Conservation (phyloP, 2,888 invertebrate species). For the Cephus spinipes region DNA sequence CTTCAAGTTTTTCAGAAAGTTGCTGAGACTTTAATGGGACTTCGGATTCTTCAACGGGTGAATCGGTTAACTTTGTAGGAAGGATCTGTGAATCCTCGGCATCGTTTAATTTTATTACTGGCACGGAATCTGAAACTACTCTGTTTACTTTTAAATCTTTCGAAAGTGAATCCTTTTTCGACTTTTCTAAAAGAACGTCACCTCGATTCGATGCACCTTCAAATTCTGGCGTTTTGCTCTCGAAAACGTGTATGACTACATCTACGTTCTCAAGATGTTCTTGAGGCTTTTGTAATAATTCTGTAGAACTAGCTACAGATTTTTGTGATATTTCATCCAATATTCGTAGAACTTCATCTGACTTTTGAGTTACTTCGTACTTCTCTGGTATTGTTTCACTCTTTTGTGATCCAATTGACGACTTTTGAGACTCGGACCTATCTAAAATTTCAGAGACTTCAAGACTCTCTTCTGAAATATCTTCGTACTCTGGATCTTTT, state of each 20-base stretch:
- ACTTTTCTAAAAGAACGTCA: background rate
- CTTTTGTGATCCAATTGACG: constrained; percentile 35
- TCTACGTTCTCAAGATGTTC: background rate
- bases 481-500: constrained; percentile 56
- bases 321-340: constrained; percentile 54
- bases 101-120: background rate
- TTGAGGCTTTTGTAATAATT: constrained; percentile 6
- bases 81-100: background rate
- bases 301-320: constrained; percentile 26
- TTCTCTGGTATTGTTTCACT: constrained; percentile 46
- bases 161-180: background rate
- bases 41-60: background rate
- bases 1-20: constrained; percentile 13
- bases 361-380: constrained; percentile 50
- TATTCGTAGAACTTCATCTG: constrained; percentile 55
- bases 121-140: background rate
- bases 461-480: constrained; percentile 62
- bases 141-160: background rate
- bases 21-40: constrained; percentile 8
- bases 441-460: constrained; percentile 63
- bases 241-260: background rate
- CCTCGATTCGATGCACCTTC: background rate
- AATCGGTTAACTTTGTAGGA: background rate
- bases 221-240: background rate
- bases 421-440: constrained; percentile 42